Evolutionary conservation across 2,113 vertebrate genomes (phyloP).

Genomic region (Zootoca vivipara): DNA sequence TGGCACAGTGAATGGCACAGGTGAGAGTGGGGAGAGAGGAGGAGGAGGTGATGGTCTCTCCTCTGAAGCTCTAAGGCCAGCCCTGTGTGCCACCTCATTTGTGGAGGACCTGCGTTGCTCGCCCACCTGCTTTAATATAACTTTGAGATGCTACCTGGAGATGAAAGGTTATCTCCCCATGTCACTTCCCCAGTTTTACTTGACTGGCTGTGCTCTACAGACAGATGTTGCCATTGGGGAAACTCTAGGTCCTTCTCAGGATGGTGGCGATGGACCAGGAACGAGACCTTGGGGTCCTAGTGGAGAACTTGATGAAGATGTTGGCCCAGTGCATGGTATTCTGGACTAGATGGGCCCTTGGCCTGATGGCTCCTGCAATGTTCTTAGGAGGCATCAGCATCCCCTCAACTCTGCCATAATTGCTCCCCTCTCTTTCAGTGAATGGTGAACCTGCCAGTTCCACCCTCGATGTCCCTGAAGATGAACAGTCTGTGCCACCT

Average conservation of each 20-base stretch:
- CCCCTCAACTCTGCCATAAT: neutral
- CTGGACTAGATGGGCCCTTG: neutral
- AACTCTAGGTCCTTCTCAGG: no score
- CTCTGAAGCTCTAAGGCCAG: neutral
- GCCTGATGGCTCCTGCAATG: neutral
- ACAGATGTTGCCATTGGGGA: no score
- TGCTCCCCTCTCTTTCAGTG: constrained; percentile 66
- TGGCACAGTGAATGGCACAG: constrained; percentile 61
- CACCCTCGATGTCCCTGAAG: constrained; percentile 66
- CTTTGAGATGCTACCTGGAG: neutral
- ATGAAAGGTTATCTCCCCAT: neutral
- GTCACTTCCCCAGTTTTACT: neutral
- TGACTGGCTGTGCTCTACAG: neutral
- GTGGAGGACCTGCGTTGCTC: neutral
- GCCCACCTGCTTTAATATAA: neutral
- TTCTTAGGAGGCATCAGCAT: no score
- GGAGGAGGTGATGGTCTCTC: neutral
- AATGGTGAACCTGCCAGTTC: constrained; percentile 74
- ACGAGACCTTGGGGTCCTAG: no score
- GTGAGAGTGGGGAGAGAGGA: constrained; percentile 42
- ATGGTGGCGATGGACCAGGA: no score
- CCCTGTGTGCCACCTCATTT: no score
- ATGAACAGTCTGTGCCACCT: constrained; percentile 38
- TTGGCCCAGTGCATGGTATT: no score
- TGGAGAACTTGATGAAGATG: no score